Conservation (phyloP, 37 sponge, comb jelly and placozoan genomes). For the Aplysina aerophoba region DNA sequence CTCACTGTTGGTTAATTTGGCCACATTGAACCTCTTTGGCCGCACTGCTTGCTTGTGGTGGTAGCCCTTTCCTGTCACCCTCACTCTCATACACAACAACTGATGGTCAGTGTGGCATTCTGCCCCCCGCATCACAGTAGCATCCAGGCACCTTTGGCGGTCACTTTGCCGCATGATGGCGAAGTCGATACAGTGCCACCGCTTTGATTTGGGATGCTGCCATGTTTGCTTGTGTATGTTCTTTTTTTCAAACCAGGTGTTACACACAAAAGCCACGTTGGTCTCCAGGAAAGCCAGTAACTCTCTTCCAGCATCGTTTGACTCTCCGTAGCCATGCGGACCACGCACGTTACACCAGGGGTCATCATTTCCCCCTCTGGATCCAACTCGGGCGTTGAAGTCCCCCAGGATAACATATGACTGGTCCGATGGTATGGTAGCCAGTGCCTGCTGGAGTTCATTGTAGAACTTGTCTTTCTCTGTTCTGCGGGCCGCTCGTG, state of each 20-base stretch:
- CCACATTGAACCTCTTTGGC: constrained; percentile 14
- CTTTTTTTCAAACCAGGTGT: constrained; percentile 53
- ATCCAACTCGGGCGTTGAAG: constrained; percentile 31
- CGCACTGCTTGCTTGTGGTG: constrained; percentile 1
- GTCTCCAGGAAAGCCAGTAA: constrained; percentile 19
- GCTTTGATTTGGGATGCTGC: constrained; percentile 11
- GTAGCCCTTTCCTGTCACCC: neutral
- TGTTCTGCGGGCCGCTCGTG: constrained; percentile 3
- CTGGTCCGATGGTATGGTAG: constrained; percentile 9
- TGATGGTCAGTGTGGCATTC: constrained; percentile 39
- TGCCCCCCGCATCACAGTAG: constrained; percentile 26
- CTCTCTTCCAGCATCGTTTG: constrained; percentile 38
- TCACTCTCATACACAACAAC: neutral
- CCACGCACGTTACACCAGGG: constrained; percentile 26
- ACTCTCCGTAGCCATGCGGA: constrained; percentile 30
- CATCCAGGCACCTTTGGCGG: constrained; percentile 36
- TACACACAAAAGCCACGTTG: constrained; percentile 41
- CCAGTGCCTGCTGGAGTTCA: constrained; percentile 33
- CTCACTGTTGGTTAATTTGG: neutral
- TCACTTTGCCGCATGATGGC: constrained; percentile 37
- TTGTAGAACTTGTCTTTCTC: constrained; percentile 15
- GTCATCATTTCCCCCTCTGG: no score
- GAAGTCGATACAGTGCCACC: constrained; percentile 35
- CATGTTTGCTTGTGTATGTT: constrained; percentile 52
- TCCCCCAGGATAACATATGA: constrained; percentile 38